Conservation (phyloP, 2,888 invertebrate genomes). For the Tinea semifulvella region DNA sequence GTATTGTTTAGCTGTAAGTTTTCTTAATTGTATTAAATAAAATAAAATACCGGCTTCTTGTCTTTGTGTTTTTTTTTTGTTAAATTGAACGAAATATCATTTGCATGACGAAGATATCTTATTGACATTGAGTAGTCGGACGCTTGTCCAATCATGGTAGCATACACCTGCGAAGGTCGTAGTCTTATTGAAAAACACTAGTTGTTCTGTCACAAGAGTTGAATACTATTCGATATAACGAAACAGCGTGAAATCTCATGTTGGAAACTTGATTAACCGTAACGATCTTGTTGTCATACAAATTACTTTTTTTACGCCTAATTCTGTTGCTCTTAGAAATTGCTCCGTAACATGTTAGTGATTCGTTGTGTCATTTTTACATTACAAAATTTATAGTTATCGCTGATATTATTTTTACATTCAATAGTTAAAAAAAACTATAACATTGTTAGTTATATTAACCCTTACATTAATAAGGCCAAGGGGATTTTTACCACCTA, state of each 20-base stretch:
- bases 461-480: too few relatives aligned
- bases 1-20: too few relatives aligned
- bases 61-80: too few relatives aligned
- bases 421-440: too few relatives aligned
- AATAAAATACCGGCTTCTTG: too few relatives aligned
- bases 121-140: constrained; percentile 10
- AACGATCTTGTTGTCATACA: constrained; percentile 8
- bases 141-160: constrained; percentile 9
- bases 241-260: constrained; percentile 10
- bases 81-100: background rate
- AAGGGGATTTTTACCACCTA: too few relatives aligned
- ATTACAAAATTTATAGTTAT: too few relatives aligned
- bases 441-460: too few relatives aligned
- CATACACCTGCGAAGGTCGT: constrained; percentile 6
- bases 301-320: constrained; percentile 1
- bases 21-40: too few relatives aligned
- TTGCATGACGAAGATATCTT: constrained; percentile 3
- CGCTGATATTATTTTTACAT: too few relatives aligned
- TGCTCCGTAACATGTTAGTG: background rate
- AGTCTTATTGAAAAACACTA: constrained; percentile 3
- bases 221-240: background rate
- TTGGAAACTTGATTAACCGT: background rate
- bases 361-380: background rate
- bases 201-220: background rate
- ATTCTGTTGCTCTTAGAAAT: too few relatives aligned